phyloP scores from a whole-genome alignment of 2,888 invertebrate species.

The Heliothis peltigera region DNA sequence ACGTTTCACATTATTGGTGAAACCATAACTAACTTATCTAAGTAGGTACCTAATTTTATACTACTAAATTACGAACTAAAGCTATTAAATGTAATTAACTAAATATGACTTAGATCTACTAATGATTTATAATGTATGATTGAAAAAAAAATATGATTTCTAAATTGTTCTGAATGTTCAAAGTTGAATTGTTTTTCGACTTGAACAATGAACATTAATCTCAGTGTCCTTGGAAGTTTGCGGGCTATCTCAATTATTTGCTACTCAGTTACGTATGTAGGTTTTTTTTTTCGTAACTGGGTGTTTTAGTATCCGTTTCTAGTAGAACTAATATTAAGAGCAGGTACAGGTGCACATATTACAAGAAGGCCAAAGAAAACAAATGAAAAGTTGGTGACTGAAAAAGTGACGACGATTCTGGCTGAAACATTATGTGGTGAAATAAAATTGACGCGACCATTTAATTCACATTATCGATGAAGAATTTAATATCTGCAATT shows the following conservation, averaged over 20 bases:
- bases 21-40: constrained; percentile 43
- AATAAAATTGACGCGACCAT: constrained; percentile 11
- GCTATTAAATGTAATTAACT: constrained; percentile 54
- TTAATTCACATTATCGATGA: constrained; percentile 46
- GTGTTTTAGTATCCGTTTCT: constrained; percentile 7
- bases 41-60: constrained; percentile 41
- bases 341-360: constrained; percentile 46
- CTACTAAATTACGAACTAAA: constrained; percentile 55
- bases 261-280: constrained; percentile 26
- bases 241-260: constrained; percentile 51
- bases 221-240: constrained; percentile 50
- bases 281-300: constrained; percentile 31
- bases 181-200: constrained; percentile 44
- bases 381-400: constrained; percentile 29
- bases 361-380: constrained; percentile 43
- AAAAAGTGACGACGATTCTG: constrained; percentile 8
- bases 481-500: constrained; percentile 20
- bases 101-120: constrained; percentile 55
- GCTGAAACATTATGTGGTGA: constrained; percentile 32
- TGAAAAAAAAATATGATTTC: constrained; percentile 36
- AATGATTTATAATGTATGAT: constrained; percentile 39
- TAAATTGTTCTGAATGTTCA: constrained; percentile 38
- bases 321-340: constrained; percentile 55
- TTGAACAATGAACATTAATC: constrained; percentile 33
- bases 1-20: constrained; percentile 37